Base-by-base conservation (phyloP, 2,113 vertebrate genomes). In the Apodemus sylvaticus region DNA sequence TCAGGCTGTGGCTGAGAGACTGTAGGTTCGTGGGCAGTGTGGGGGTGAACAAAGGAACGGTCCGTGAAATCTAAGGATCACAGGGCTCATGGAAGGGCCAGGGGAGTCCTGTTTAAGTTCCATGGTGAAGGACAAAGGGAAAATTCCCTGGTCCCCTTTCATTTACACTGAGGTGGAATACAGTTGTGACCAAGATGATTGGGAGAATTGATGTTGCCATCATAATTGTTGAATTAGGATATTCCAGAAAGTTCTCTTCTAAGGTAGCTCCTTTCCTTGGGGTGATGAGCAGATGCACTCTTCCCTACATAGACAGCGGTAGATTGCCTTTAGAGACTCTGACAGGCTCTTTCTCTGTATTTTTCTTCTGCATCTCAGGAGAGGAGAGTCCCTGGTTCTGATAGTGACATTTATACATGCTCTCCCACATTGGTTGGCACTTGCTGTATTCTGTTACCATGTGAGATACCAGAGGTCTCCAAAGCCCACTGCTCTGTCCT, bases 11-110 rank as follows among this genome's bases (percentile, higher is more conserved):
- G 51, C 16, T 29, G 6, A 42, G 71, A 39, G 45, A 36, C 20
- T 22, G 1, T 24, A 22, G 0, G n/a, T 12, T 14, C 1, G 0
- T 62, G 24, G 14, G 58, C 3, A 51, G n/a, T n/a, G 66, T 39
- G 62, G 10, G 77, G 53, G 10, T 14, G 73, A 83, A 3, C 20
- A 62, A 48, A 14, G n/a, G 82, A 20, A 10, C 8, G 16, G 34
- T 42, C 14, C 4, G 3, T 26, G 29, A 64, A 55, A 58, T 16
- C 14, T 3, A 13, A 60, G 20, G 20, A 55, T 89, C 64, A 8
- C 48, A 5, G 77, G 78, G 29, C 10, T 51, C 16, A 0, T 20
- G 34, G 3, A 17, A 74, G 87, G 82, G 51, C 5, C 88, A 22
- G 6, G 42, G 53, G 11, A 68, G 3, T 29, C 64, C 11, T 10